These are phyloP conservation scores for Diplazon laetatorius DNA, from an alignment of 2,888 invertebrate species.

Conservation along the genomic window DNA sequence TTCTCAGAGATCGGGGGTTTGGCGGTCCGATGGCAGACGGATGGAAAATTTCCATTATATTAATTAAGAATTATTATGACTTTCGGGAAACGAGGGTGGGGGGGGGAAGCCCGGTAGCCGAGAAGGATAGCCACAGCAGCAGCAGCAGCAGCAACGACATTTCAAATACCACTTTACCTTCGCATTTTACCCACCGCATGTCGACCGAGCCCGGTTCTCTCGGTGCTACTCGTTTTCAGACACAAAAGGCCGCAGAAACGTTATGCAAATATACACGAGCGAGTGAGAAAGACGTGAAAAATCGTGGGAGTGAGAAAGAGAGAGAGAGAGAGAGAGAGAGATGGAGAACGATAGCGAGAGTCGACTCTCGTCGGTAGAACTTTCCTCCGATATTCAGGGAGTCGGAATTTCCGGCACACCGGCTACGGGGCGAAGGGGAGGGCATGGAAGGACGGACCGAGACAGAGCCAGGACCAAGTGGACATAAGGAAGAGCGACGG, in stretches of 20 bases:
- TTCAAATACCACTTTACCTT: conserved; percentile 65
- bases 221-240: conserved; percentile 73
- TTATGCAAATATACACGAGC: conserved; percentile 76
- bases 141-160: conserved; percentile 62
- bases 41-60: conserved; percentile 64
- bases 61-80: conserved; percentile 66
- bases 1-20: conserved; percentile 42
- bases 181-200: conserved; percentile 65
- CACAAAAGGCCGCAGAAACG: conserved; percentile 77
- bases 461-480: conserved; percentile 57
- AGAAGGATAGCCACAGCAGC: conserved; percentile 20
- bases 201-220: conserved; percentile 68
- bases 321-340: conserved; percentile 40
- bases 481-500: conserved; percentile 35
- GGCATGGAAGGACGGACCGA: conserved; percentile 57
- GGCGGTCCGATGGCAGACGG: conserved; percentile 55
- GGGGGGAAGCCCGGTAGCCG: conserved; percentile 56
- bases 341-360: conserved; percentile 35
- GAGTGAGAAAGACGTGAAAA: conserved; percentile 41
- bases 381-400: conserved; percentile 72
- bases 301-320: conserved; percentile 33
- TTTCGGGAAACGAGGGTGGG: too few relatives aligned
- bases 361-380: conserved; percentile 71
- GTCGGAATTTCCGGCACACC: conserved; percentile 63
- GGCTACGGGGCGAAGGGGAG: too few relatives aligned